Conservation (phyloP, 2,888 invertebrate genomes). For the Hirudinaria manillensis region DNA sequence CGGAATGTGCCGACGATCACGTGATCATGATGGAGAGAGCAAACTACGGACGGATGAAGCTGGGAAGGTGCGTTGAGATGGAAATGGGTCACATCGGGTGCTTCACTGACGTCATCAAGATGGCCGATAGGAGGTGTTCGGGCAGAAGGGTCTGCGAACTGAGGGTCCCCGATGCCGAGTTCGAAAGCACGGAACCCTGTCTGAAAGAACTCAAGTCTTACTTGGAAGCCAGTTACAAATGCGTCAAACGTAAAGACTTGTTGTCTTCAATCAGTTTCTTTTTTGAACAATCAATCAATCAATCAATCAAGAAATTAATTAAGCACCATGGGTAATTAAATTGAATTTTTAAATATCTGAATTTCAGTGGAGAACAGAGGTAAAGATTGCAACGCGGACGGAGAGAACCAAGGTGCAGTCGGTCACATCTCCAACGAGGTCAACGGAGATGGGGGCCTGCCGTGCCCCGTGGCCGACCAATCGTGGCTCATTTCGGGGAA, state of each 20-base stretch:
- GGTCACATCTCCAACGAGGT: conserved; percentile 3
- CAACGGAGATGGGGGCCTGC: neutral
- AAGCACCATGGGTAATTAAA: too few species aligned
- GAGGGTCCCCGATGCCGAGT: conserved; percentile 31
- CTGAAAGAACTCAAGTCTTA: conserved; percentile 31
- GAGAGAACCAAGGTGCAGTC: neutral
- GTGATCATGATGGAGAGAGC: conserved; percentile 31
- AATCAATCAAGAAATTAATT: too few species aligned
- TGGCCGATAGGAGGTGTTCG: conserved; percentile 33
- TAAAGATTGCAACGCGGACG: neutral
- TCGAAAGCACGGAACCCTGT: conserved; percentile 26
- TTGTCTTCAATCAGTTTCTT: too few species aligned
- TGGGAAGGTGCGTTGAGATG: conserved; percentile 31
- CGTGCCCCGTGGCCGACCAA: neutral
- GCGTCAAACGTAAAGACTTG: conserved; percentile 33
- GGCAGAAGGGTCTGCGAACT: conserved; percentile 31
- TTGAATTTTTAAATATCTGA: neutral
- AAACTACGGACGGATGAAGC: conserved; percentile 29
- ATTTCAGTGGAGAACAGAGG: conserved; percentile 5
- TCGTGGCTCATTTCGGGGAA: conserved; percentile 20
- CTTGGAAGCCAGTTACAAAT: conserved; percentile 28
- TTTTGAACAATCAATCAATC: too few species aligned
- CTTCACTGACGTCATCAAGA: conserved; percentile 29
- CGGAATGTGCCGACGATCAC: conserved; percentile 30
- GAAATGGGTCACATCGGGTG: conserved; percentile 35